phyloP scores from a whole-genome alignment of 2,113 vertebrate genomes.

The Haemorhous mexicanus region DNA sequence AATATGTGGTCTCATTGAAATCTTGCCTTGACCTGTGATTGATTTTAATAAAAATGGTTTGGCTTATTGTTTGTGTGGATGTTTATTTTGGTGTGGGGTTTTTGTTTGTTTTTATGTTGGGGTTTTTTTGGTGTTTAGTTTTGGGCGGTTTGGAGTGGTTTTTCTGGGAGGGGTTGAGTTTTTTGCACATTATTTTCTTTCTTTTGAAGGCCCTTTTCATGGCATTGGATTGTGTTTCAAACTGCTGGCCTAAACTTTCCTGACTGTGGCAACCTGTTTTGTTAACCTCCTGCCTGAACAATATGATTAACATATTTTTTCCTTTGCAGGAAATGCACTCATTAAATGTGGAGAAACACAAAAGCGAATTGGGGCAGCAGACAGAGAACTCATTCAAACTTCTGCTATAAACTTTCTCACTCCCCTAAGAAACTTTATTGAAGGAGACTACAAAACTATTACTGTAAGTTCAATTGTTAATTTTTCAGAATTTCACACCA shows the following conservation, averaged over 20 bases:
- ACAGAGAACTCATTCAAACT: slow-evolving; percentile 93
- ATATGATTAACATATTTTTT: background rate
- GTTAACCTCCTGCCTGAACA: background rate
- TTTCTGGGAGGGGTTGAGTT: background rate
- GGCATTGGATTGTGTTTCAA: background rate
- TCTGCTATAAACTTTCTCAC: slow-evolving; percentile 96
- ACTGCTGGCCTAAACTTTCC: background rate
- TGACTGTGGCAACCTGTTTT: background rate
- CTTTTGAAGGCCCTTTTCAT: background rate
- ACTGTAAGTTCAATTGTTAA: slow-evolving; percentile 80
- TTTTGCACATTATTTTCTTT: background rate
- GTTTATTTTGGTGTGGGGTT: background rate
- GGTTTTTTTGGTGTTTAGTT: background rate
- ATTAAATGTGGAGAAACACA: slow-evolving; percentile 97
- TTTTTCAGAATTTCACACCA: background rate
- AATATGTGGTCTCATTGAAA: background rate
- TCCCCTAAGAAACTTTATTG: slow-evolving; percentile 95
- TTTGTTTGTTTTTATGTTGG: background rate
- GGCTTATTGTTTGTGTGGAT: background rate
- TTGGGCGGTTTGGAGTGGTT: background rate
- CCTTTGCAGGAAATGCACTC: slow-evolving; percentile 89
- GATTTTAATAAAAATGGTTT: background rate
- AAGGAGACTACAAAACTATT: slow-evolving; percentile 98
- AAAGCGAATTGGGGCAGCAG: slow-evolving; percentile 92
- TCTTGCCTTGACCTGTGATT: background rate